These are phyloP conservation scores for Heliconius congener DNA, from an alignment of 1,140 invertebrate species.

Conservation along the genomic window DNA sequence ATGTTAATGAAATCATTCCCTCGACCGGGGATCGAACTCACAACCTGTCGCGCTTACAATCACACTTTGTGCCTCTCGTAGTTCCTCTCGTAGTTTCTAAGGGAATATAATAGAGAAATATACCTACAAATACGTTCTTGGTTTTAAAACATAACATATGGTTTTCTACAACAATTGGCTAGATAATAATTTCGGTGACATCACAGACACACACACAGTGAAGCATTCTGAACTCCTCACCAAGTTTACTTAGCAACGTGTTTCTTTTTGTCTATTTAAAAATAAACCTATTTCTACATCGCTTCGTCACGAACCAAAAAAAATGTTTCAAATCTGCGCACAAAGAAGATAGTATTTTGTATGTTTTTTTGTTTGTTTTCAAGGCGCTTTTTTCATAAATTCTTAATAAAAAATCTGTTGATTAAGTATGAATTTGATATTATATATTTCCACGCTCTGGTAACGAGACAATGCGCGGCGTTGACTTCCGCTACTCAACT, in stretches of 20 bases:
- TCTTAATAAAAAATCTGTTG: neutral
- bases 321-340: constrained; percentile 10
- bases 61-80: no score
- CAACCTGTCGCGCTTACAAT: no score
- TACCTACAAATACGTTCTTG: no score
- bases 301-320: constrained; percentile 46
- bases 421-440: no score
- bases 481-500: no score
- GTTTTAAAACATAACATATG: no score
- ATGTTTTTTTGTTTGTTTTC: neutral
- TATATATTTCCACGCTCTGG: no score
- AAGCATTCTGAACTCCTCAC: constrained; percentile 49
- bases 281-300: constrained; percentile 48
- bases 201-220: constrained; percentile 33
- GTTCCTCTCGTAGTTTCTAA: no score
- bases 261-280: constrained; percentile 39
- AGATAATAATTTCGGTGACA: constrained; percentile 50
- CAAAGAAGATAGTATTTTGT: neutral
- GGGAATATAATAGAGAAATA: no score
- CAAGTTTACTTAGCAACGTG: constrained; percentile 45
- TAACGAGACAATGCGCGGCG: no score
- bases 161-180: neutral
- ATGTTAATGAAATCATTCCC: no score
- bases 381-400: neutral
- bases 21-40: no score